Base-by-base conservation (phyloP, 2,113 vertebrate species). In the Entomyzon cyanotis region DNA sequence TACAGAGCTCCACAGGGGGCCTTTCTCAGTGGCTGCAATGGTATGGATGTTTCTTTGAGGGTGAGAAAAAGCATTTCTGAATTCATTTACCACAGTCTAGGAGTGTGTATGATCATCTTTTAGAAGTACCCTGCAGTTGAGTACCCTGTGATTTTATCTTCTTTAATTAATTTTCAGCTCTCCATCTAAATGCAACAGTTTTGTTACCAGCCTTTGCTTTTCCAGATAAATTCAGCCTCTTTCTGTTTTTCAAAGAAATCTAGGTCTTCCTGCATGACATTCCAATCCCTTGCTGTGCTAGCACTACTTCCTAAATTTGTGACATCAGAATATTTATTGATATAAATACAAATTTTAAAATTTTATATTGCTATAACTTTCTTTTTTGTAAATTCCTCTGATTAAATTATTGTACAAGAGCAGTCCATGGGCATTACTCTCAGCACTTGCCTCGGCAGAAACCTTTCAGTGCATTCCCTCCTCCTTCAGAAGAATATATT, bases 81-180 rank as follows among this genome's bases (percentile, higher is more conserved):
- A 53, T 80, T 90, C 4, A 56, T 79, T 84, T 83, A 56, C 58
- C 19, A 35, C 67, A 84, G 22, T 21, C 59, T 69, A 80, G 76
- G 41, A 83, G 55, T 44, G 50, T 5, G 9, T 69, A 42, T 37
- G 39, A 89, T 62, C 68, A n/a, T 65, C 46, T 80, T 91, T 53
- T 33, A 81, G 63, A 89, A 95, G 37, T 53, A 65, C 63, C 50
- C 76, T 92, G 71, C 35, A 79, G 44, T 71, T 79, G 65, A 82
- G 52, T 77, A 84, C 37, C 71, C n/a, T 84, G 59, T 89, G 76
- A 95, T 92, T 93, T 83, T 75, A 83, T 76, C 76, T 76, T 75
- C 50, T 84, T 58, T 90, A 91, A 81, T 93, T 82, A 68, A 76
- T 93, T 93, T 94, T 90, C 41, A 94, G 42, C 83, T 80, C 89